Evolutionary conservation across 2,888 invertebrate species (phyloP).

Genomic region (Teleiodes luculella): DNA sequence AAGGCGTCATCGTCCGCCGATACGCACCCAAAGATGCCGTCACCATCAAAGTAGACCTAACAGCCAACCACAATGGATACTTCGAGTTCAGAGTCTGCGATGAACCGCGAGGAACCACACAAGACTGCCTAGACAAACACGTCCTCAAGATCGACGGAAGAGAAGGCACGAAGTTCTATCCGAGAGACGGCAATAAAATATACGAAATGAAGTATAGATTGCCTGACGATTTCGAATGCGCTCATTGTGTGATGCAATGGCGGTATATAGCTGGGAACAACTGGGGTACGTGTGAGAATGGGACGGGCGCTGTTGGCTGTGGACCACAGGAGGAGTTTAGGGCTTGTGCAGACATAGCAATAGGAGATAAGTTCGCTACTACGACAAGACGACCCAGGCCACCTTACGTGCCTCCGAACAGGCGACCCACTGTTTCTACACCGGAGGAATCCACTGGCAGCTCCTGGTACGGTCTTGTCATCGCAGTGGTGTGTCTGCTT

Average conservation of each 20-base stretch:
- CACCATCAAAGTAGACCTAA: conserved; percentile 88
- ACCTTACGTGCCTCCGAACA: conserved; percentile 61
- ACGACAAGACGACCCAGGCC: conserved; percentile 68
- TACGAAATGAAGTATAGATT: conserved; percentile 86
- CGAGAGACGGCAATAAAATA: conserved; percentile 86
- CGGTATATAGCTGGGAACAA: conserved; percentile 91
- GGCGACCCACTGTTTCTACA: conserved; percentile 61
- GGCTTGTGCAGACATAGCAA: conserved; percentile 89
- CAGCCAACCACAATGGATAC: conserved; percentile 91
- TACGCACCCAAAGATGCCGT: conserved; percentile 84
- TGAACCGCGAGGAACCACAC: conserved; percentile 82
- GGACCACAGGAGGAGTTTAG: conserved; percentile 94
- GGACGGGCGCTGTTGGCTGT: conserved; percentile 89
- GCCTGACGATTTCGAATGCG: conserved; percentile 82
- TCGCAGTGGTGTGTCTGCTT: conserved; percentile 82
- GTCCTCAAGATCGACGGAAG: conserved; percentile 77
- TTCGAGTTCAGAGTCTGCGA: conserved; percentile 92
- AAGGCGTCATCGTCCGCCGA: conserved; percentile 88
- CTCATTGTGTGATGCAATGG: conserved; percentile 93
- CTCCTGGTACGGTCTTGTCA: conserved; percentile 77
- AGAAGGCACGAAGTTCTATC: conserved; percentile 82
- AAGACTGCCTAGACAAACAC: conserved; percentile 87
- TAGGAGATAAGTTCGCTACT: conserved; percentile 77
- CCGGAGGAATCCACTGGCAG: conserved; percentile 66
- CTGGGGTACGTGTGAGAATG: conserved; percentile 87